Conservation (phyloP, 2,888 invertebrate species). For the Morpho deidamia region DNA sequence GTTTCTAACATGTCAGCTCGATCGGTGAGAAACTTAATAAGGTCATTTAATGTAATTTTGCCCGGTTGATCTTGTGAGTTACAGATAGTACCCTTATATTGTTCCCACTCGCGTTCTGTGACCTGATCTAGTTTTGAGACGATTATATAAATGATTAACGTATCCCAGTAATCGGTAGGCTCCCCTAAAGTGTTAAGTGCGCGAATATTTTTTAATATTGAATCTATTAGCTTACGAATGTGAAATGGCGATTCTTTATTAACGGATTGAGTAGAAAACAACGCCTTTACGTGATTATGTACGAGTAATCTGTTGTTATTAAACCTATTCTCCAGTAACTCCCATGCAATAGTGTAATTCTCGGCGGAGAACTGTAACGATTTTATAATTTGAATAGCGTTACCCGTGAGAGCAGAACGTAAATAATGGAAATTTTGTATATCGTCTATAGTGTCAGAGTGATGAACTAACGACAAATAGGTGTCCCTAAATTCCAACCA, state of each 20-base stretch:
- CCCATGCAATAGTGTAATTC: background rate
- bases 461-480: background rate
- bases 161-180: conserved; percentile 27
- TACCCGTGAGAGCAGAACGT: background rate
- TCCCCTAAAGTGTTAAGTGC: conserved; percentile 9
- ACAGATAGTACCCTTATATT: too few relatives aligned
- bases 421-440: conserved; percentile 30
- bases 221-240: too few relatives aligned
- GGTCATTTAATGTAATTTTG: too few relatives aligned
- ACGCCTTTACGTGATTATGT: conserved; percentile 15
- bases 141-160: conserved; percentile 26
- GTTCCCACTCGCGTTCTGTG: too few relatives aligned
- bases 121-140: conserved; percentile 26
- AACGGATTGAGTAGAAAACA: conserved; percentile 7
- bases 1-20: too few relatives aligned
- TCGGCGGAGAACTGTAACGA: background rate
- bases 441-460: background rate
- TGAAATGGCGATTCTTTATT: too few relatives aligned
- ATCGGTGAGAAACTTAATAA: too few relatives aligned
- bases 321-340: background rate
- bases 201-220: too few relatives aligned
- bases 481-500: conserved; percentile 7
- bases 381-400: too few relatives aligned
- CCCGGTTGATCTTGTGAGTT: too few relatives aligned
- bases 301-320: conserved; percentile 3